Evolutionary conservation across 2,797 vertebrate genomes (phyloP).

Genomic region (Myotis pilosus): DNA sequence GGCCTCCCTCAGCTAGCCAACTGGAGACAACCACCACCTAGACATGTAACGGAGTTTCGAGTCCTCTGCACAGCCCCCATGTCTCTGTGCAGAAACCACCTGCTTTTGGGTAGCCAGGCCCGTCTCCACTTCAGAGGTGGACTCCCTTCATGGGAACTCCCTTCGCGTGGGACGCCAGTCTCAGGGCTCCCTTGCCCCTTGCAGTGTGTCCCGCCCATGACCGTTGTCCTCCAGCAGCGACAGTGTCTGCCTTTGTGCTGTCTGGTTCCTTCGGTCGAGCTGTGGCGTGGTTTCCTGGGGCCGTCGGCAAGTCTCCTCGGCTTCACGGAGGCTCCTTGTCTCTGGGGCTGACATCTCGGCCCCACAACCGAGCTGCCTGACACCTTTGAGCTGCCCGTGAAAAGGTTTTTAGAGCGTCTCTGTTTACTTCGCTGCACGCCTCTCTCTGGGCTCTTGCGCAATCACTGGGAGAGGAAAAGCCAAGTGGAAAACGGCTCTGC

Average conservation of each 20-base stretch:
- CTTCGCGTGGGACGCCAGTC: fast-evolving
- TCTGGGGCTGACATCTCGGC: not conserved
- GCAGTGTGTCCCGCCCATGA: not conserved
- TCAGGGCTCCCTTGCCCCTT: not conserved
- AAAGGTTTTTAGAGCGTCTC: constrained; percentile 19
- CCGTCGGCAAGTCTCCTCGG: not conserved
- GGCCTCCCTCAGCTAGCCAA: not conserved
- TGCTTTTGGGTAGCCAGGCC: not conserved
- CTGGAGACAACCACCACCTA: not conserved
- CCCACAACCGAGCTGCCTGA: not conserved
- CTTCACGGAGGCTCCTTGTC: not conserved
- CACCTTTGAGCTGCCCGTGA: not conserved
- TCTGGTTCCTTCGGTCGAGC: not conserved
- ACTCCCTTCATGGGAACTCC: not conserved
- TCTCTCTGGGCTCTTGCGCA: constrained; percentile 35
- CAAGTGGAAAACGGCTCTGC: not conserved
- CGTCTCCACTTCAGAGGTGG: not conserved
- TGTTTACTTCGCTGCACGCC: not conserved
- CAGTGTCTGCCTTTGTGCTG: not conserved
- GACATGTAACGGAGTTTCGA: fast-evolving
- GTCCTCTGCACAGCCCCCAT: not conserved
- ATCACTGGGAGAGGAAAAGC: not conserved
- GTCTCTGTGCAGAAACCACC: not conserved
- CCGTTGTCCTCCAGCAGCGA: not conserved
- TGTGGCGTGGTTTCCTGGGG: not conserved